Percentiles rank a stretch among this genome's conserved stretches.
These are phyloP conservation scores for Turritopsis dohrnii DNA, from an alignment of 30 jellyfish, hydroid and myxozoan species.

Conservation along the genomic window DNA sequence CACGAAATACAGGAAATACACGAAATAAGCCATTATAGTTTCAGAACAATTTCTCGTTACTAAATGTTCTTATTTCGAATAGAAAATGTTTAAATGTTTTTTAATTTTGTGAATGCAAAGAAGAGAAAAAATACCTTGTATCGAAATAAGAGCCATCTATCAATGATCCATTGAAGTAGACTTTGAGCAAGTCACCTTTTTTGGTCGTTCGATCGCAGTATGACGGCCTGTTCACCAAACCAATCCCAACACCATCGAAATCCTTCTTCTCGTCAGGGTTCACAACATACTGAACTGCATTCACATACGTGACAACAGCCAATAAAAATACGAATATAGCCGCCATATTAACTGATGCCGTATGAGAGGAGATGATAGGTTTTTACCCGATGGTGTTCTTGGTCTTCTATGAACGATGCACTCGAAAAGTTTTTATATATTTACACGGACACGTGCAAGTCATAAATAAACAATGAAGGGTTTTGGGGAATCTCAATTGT, in stretches of 20 bases:
- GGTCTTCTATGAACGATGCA: neutral
- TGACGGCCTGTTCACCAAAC: constrained; percentile 45
- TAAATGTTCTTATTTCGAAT: too few relatives aligned
- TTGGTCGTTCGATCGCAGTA: constrained; percentile 66
- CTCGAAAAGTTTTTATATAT: neutral
- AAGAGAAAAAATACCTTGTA: constrained; percentile 43
- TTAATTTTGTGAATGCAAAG: too few relatives aligned
- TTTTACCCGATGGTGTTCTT: neutral
- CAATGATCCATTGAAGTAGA: constrained; percentile 69
- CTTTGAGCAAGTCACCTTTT: constrained; percentile 65
- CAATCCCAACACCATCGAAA: constrained; percentile 77
- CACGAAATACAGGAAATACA: too few relatives aligned
- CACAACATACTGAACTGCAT: constrained; percentile 15
- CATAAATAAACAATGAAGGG: neutral
- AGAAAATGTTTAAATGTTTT: too few relatives aligned
- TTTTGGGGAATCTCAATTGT: neutral
- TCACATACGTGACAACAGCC: neutral
- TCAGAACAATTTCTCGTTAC: too few relatives aligned
- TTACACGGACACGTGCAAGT: neutral
- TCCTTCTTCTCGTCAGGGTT: constrained; percentile 28
- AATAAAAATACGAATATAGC: neutral
- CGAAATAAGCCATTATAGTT: too few relatives aligned
- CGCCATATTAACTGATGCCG: neutral
- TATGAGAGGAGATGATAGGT: neutral
- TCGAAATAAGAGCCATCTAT: constrained; percentile 69